phyloP scores from a whole-genome alignment of 2,888 invertebrate species.

The Parapristionchus giblindavisi region DNA sequence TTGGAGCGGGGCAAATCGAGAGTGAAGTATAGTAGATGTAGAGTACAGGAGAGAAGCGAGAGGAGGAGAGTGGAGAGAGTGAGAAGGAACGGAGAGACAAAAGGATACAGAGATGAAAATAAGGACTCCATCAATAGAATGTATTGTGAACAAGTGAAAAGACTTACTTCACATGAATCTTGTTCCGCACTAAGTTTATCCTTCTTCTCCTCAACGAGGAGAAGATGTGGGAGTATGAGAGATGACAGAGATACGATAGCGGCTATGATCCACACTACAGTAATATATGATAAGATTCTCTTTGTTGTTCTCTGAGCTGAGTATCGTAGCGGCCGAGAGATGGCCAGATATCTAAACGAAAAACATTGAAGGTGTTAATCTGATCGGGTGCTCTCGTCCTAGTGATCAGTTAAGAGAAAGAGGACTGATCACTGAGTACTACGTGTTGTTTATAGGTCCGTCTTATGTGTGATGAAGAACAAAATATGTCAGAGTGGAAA shows the following conservation, averaged over 20 bases:
- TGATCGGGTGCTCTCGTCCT: no score
- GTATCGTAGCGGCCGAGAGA: slow-evolving; percentile 50
- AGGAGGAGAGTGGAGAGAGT: neutral
- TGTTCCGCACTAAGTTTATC: neutral
- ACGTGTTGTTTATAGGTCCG: no score
- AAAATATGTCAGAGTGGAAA: no score
- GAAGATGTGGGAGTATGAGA: slow-evolving; percentile 77
- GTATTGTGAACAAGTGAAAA: neutral
- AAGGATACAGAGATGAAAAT: slow-evolving; percentile 16
- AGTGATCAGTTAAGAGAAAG: no score
- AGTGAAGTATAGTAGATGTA: neutral
- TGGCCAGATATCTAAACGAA: slow-evolving; percentile 49
- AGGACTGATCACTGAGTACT: no score
- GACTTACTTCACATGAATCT: slow-evolving; percentile 28
- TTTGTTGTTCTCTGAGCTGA: slow-evolving; percentile 79
- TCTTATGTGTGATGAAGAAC: no score
- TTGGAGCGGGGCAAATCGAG: slow-evolving; percentile 12
- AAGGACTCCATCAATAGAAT: neutral
- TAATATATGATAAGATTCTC: slow-evolving; percentile 84
- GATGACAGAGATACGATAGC: slow-evolving; percentile 93
- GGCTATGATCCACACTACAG: slow-evolving; percentile 90
- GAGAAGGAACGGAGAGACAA: neutral
- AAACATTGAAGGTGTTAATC: no score
- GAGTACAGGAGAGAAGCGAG: neutral
- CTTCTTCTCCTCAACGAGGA: slow-evolving; percentile 37